Base-by-base conservation (phyloP, 2,888 invertebrate species). In the Spodoptera picta region DNA sequence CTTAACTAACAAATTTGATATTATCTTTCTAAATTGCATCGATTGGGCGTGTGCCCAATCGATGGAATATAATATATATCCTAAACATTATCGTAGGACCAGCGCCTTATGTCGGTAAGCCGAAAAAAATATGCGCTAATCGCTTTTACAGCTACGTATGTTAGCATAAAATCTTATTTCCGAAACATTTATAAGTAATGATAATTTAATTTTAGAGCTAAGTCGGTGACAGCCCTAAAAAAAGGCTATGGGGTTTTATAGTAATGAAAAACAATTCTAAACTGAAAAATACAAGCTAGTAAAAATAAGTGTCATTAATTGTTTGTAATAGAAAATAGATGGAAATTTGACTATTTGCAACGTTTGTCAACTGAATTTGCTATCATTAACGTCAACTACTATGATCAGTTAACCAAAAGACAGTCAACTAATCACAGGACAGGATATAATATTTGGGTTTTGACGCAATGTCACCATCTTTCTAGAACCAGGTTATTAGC, bases 1-100 rank as follows among this genome's bases (percentile, higher is more conserved):
- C 7, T 44, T 51, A 59, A 1, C n/a, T 73, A 69, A 73, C 44
- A 73, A 56, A 58, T 44, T 60, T 49, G 55, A 56, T 73, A 73
- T 43, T 52, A 73, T 60, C 11, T 43, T 52, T n/a, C 42, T 52
- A 52, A 55, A 23, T 69, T 72, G 65, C 53, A 52, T 60, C 2
- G 4, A 67, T 49, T 55, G 47, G 68, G 43, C 45, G 46, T 46
- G 47, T 49, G 60, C 68, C 60, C n/a, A n/a, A n/a, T n/a, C n/a
- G n/a, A n/a, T n/a, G n/a, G n/a, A n/a, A 52, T 41, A 56, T 3
- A 45, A 44, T 48, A 36, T 36, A 2, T 36, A 36, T 36, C 7
- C n/a, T 62, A 43, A 9, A 9, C 24, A 27, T 36, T 36, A 47
- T 24, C 60, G 48, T 51, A 48, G 52, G 23, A 48, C 55, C 48